Evolutionary conservation across 2,797 vertebrate genomes (phyloP).

Genomic region (Dallia pectoralis): DNA sequence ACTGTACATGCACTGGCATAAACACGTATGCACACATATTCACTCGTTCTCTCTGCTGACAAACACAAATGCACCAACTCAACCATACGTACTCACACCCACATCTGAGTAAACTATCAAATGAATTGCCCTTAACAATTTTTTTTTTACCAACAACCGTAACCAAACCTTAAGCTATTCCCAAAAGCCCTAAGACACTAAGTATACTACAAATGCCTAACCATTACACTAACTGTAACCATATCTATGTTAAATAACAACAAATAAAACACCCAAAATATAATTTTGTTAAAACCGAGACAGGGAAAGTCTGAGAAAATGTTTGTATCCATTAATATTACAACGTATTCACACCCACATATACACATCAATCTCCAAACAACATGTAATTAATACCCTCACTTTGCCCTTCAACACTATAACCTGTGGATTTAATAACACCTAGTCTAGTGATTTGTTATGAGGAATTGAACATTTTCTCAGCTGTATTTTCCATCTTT

Average conservation of each 20-base stretch:
- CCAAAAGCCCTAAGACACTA: too few relatives aligned
- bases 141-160: too few relatives aligned
- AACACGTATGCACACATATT: not conserved
- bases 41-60: not conserved
- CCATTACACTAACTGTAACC: not conserved
- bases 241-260: too few relatives aligned
- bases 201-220: not conserved
- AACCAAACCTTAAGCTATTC: too few relatives aligned
- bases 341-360: not conserved
- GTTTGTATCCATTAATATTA: too few relatives aligned
- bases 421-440: not conserved
- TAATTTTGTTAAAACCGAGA: too few relatives aligned
- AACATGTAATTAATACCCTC: constrained; percentile 55
- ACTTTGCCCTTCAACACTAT: not conserved
- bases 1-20: constrained; percentile 27
- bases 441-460: not conserved
- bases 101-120: not conserved
- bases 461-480: constrained; percentile 12
- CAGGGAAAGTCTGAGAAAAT: too few relatives aligned
- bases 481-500: constrained; percentile 37
- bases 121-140: not conserved
- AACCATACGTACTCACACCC: constrained; percentile 16
- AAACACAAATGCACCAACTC: constrained; percentile 15
- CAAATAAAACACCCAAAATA: too few relatives aligned
- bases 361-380: constrained; percentile 31